Percentiles rank a stretch among this genome's conserved stretches.
phyloP scores from a whole-genome alignment of 2,888 invertebrate species.

The Tinea pellionella region DNA sequence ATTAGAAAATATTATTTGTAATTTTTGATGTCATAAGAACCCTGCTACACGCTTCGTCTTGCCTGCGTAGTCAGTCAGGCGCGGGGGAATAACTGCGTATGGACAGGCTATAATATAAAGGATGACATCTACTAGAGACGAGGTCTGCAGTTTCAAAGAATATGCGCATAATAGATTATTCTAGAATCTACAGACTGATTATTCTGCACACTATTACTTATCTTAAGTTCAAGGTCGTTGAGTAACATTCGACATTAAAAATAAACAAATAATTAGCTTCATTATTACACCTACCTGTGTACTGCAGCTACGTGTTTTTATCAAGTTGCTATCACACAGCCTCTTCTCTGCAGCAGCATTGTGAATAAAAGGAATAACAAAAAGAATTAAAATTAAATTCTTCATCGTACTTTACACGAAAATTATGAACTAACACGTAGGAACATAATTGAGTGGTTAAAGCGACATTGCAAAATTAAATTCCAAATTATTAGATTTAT shows the following conservation, averaged over 20 bases:
- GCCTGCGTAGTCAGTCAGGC: too few species aligned
- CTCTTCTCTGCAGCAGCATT: slow-evolving; percentile 31
- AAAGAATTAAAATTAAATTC: slow-evolving; percentile 17
- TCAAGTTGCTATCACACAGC: slow-evolving; percentile 37
- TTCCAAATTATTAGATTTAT: not conserved
- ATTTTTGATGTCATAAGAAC: too few species aligned
- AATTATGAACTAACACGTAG: not conserved
- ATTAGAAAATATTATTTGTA: too few species aligned
- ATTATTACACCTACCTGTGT: slow-evolving; percentile 38
- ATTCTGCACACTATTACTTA: too few species aligned
- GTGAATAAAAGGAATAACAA: slow-evolving; percentile 31
- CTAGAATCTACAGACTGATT: too few species aligned
- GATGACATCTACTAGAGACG: too few species aligned
- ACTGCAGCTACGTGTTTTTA: slow-evolving; percentile 40
- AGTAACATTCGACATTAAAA: not conserved
- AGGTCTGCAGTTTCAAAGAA: too few species aligned
- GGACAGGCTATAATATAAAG: too few species aligned
- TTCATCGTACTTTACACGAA: not conserved
- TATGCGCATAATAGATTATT: too few species aligned
- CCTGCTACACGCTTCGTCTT: too few species aligned
- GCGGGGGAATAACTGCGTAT: too few species aligned
- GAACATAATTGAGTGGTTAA: not conserved
- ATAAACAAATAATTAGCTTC: not conserved
- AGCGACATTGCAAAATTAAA: not conserved
- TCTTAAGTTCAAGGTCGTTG: not conserved